Base-by-base conservation (phyloP, 2,113 vertebrate genomes). In the Elachura formosa region DNA sequence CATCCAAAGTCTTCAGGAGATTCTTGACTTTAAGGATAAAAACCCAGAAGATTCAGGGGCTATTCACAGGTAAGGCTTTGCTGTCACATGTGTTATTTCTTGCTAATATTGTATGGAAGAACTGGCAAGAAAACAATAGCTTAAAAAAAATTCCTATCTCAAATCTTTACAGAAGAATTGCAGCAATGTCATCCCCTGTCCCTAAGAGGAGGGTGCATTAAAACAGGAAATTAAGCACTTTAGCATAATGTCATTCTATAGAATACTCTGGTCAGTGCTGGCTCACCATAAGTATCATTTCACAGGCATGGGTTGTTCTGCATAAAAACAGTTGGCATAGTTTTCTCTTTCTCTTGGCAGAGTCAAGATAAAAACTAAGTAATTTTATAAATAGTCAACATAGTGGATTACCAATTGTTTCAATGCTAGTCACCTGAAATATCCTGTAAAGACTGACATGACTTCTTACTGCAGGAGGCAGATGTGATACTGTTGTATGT, bases 11-110 rank as follows among this genome's bases (percentile, higher is more conserved):
- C 98, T 99, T 90, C 97, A 99, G 93, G 99, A 99, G 66, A 99
- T 99, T 80, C 98, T 99, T 54, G 98, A 99, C 90, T 99, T 99
- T 95, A 99, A 98, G 94, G 98, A 99, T 73, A 99, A 98, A 98
- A 98, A 98, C 90, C 97, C 98, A 38, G 98, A 98, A n/a, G 98
- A 99, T 90, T 97, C 98, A 79, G 98, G 98, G 83, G 93, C 98
- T 90, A 89, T 98, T 94, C 97, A 98, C 19, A 97, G 98, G 99
- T 99, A 96, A 98, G 98, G 97, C 72, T 74, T 58, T 79, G 78
- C 85, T 83, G 52, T 82, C 29, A 75, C 4, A 0, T 69, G 12
- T 8, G 6, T 62, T 84, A 2, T 56, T 16, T 54, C 33, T 43
- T 33, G 11, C 76, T 72, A 85, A 51, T 33, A 29, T 18, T 82